Base-by-base conservation (phyloP, 1,140 invertebrate genomes). In the Epicauta chinensis region DNA sequence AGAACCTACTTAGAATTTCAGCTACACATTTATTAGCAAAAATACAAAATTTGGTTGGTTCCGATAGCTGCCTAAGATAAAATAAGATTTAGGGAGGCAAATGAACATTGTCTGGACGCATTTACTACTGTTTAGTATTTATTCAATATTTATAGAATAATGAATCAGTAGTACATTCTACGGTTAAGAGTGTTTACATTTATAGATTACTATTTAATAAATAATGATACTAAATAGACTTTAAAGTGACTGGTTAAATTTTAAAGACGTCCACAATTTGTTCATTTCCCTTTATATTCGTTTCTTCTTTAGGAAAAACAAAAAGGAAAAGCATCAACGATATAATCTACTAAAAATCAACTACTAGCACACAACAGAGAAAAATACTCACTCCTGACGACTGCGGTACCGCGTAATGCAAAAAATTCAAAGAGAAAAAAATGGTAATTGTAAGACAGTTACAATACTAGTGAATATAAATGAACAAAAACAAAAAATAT, bases 341-440 rank as follows among this genome's bases (percentile, higher is more conserved):
- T 65, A 62, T 56, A 56, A 40, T 62, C 60, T 65, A 65, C 56
- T 52, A 60, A 54, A 48, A 59, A 50, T 35, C 53, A 52, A 62
- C 66, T 67, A 69, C 61, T 57, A 58, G 64, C 62, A 67, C 66
- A 71, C 62, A 68, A 68, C 63, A 69, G 54, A 62, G 62, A 69
- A 60, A 57, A 66, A 69, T 71, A 71, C 69, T 71, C 69, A 71
- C 69, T 23, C 23, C 23, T 61, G 46, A 58, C 51, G 51, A 61
- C 69, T 70, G 69, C 61, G 56, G 67, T 45, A 65, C 66, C 64
- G 65, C 61, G 67, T 69, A 63, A 61, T 59, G 68, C 67, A 69
- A 70, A 70, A 70, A 67, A 60, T 70, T 60, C 69, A 58, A 23
- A 23, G 23, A 68, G 61, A 68, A 66, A 66, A 67, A 71, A 69